Evolutionary conservation across 1,140 invertebrate species (phyloP).

Genomic region (Drosophila rufa): DNA sequence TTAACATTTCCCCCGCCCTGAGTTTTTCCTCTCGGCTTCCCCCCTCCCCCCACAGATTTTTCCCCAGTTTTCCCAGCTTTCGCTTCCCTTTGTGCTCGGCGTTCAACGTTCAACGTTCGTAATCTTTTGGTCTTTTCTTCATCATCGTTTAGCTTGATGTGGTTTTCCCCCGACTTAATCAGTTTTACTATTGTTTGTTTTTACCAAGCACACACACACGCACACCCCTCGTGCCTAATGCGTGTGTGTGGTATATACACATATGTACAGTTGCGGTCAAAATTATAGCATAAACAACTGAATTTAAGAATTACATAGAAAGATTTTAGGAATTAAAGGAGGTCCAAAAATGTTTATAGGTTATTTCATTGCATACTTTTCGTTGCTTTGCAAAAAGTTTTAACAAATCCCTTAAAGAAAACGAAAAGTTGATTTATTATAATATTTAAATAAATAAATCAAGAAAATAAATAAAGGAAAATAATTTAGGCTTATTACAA

Average conservation of each 20-base stretch:
- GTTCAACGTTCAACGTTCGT: conserved; percentile 67
- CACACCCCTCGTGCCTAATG: conserved; percentile 15
- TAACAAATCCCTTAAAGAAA: too few species aligned
- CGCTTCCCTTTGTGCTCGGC: conserved; percentile 28
- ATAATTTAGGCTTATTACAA: too few species aligned
- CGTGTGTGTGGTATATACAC: conserved; percentile 4
- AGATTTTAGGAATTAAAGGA: too few species aligned
- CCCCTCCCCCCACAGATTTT: neutral
- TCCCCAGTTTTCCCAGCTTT: neutral
- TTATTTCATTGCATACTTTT: neutral
- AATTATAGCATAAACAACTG: neutral
- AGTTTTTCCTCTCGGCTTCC: neutral
- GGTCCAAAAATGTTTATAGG: neutral
- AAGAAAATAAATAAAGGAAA: too few species aligned
- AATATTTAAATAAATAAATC: neutral
- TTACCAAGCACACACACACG: conserved; percentile 49
- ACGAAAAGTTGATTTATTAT: too few species aligned
- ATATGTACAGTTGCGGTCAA: conserved; percentile 4
- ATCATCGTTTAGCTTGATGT: conserved; percentile 83
- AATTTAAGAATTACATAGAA: neutral
- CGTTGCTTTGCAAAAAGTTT: neutral
- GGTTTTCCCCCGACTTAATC: conserved; percentile 81
- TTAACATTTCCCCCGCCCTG: conserved; percentile 19
- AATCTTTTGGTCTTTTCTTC: conserved; percentile 83
- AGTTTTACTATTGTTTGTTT: conserved; percentile 84